Percentiles rank a stretch among this genome's conserved stretches.
Evolutionary conservation across 2,888 invertebrate genomes (phyloP).

Genomic region (Melipona bicolor): DNA sequence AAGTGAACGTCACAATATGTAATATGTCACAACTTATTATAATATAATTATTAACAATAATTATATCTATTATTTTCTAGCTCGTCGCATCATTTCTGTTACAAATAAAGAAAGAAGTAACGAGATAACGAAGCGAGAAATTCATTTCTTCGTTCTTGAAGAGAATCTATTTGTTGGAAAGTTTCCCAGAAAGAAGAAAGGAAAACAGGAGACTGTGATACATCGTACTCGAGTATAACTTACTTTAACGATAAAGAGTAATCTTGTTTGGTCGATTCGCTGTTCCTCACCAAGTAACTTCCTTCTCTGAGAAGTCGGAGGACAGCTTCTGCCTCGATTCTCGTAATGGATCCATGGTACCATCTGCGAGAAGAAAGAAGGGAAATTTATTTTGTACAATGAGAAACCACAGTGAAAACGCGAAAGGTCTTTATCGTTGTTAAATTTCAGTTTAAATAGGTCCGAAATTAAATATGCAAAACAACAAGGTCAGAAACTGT

Average conservation of each 20-base stretch:
- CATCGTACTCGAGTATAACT: conserved; percentile 82
- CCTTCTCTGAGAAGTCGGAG: conserved; percentile 94
- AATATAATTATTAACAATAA: too few species aligned
- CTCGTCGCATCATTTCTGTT: too few species aligned
- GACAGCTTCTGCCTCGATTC: conserved; percentile 95
- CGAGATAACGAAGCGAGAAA: conserved; percentile 64
- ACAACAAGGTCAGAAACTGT: too few species aligned
- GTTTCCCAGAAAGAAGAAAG: neutral
- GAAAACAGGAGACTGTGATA: neutral
- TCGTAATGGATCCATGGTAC: conserved; percentile 97
- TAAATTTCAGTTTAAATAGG: too few species aligned
- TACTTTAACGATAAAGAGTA: conserved; percentile 98
- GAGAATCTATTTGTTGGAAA: neutral
- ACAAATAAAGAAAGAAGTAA: too few species aligned
- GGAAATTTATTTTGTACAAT: neutral
- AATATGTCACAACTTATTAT: too few species aligned
- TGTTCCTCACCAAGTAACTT: conserved; percentile 96
- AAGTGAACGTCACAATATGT: too few species aligned
- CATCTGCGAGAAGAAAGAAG: conserved; percentile 86
- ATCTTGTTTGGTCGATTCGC: conserved; percentile 96
- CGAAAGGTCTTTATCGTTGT: too few species aligned
- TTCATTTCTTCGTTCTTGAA: conserved; percentile 90
- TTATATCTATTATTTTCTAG: too few species aligned
- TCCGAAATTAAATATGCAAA: too few species aligned
- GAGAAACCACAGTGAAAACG: too few species aligned